These are phyloP conservation scores for cat (Felis catus) DNA, from an alignment of 2,113 vertebrate species.

Conservation along the genomic window DNA sequence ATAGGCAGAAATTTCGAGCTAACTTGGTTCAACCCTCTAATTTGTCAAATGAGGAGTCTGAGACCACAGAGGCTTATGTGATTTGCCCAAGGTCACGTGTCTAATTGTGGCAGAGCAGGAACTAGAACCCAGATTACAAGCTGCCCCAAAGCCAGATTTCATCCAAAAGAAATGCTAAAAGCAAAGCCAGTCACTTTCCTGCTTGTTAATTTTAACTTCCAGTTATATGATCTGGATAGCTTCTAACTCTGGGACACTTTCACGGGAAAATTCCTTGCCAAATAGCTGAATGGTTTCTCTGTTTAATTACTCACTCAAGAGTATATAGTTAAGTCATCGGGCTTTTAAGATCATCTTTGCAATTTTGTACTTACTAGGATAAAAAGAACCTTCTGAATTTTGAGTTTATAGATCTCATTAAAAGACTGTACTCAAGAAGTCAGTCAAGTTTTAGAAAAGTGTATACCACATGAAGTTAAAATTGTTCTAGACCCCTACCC, in stretches of 20 bases:
- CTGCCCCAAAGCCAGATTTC: constrained; percentile 30
- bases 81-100: constrained; percentile 37
- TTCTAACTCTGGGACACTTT: constrained; percentile 43
- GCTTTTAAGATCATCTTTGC: constrained; percentile 31
- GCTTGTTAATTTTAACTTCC: constrained; percentile 65
- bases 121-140: constrained; percentile 40
- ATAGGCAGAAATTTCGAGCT: background rate
- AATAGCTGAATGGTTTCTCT: constrained; percentile 36
- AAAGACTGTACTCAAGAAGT: background rate
- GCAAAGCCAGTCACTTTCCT: constrained; percentile 48
- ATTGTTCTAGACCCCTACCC: background rate
- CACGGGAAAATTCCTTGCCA: constrained; percentile 42
- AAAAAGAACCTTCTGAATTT: constrained; percentile 46
- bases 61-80: constrained; percentile 15
- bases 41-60: constrained; percentile 48
- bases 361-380: constrained; percentile 23
- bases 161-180: constrained; percentile 27
- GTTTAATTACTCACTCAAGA: constrained; percentile 37
- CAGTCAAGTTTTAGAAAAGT: constrained; percentile 45
- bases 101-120: constrained; percentile 10
- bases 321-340: background rate
- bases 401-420: constrained; percentile 20
- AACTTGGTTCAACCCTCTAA: constrained; percentile 43
- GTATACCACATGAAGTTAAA: constrained; percentile 41
- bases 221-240: constrained; percentile 48